Evolutionary conservation across 2,888 invertebrate genomes (phyloP).

Genomic region (Acronicta alni): DNA sequence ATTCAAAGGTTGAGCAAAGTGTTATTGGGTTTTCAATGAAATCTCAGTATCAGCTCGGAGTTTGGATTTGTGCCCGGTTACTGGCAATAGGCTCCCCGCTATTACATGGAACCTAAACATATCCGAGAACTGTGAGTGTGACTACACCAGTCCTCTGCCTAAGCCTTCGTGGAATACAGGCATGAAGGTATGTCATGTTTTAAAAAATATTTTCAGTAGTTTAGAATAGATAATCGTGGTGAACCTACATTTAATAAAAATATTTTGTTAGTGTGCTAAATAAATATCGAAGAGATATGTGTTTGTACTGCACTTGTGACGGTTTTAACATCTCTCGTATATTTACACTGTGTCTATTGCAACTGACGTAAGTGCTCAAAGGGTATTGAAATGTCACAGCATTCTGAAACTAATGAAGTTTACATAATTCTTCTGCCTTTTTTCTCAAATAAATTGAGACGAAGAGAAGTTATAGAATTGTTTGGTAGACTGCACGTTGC

Average conservation of each 20-base stretch:
- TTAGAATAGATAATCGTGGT: neutral
- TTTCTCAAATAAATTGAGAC: neutral
- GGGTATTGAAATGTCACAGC: neutral
- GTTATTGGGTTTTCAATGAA: too few species aligned
- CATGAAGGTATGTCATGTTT: too few species aligned
- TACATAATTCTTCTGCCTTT: neutral
- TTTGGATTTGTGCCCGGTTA: too few species aligned
- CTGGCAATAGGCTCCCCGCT: too few species aligned
- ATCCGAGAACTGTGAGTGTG: too few species aligned
- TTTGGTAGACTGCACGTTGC: neutral
- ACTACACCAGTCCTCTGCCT: too few species aligned
- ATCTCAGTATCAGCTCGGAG: too few species aligned
- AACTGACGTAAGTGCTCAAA: neutral
- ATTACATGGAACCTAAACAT: too few species aligned
- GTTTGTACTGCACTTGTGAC: constrained; percentile 25
- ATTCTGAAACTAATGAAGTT: neutral
- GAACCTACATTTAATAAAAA: neutral
- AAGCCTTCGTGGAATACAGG: too few species aligned
- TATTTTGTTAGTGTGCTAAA: constrained; percentile 2
- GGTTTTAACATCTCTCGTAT: constrained; percentile 8
- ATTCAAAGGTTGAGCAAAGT: too few species aligned
- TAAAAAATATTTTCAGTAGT: neutral
- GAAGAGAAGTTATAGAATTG: neutral
- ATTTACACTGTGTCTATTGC: constrained; percentile 3
- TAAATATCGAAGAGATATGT: constrained; percentile 14